Base-by-base conservation (phyloP, 2,888 invertebrate genomes). In the Acanthosepion pharaonis region DNA sequence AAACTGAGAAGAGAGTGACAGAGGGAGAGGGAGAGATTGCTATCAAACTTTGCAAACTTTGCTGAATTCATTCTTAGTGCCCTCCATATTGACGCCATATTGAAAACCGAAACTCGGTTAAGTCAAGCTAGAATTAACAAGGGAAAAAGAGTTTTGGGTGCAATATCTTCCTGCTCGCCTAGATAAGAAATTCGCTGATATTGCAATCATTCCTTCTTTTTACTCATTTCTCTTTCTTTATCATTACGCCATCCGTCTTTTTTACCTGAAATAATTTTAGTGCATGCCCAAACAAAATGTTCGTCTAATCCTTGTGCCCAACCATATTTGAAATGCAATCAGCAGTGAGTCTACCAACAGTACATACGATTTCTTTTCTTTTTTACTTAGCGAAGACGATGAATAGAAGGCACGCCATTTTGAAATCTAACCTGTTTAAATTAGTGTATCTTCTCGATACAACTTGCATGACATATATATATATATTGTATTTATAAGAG, bases 21-120 rank as follows among this genome's bases (percentile, higher is more conserved):
- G 28, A 78, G 42, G 42, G n/a, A n/a, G n/a, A 78, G n/a, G 18
- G n/a, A n/a, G n/a, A 78, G n/a, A 78, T 78, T 3, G 3, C n/a
- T n/a, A 78, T 78, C n/a, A n/a, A 25, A 78, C n/a, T 78, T 55
- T 55, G 55, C 55, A 55, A 55, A 78, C 28, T 78, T 25, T 28
- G 78, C 78, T 11, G 9, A 78, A n/a, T 28, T 28, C 78, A 28
- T 78, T 78, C 78, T 78, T n/a, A 11, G 78, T n/a, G 78, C 78
- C n/a, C 78, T 78, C n/a, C 78, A 78, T 78, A 28, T 78, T 78
- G 78, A 78, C 78, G 78, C 78, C 78, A 78, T 78, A 78, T 28
- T 78, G 78, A 78, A 78, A 78, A 78, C 6, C 28, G 78, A 78
- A 78, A 78, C 78, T 78, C 78, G n/a, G 6, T 78, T 28, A 78